Evolutionary conservation across 37 sponge, comb jelly and placozoan species (phyloP).

Genomic region (Spongilla lacustris): DNA sequence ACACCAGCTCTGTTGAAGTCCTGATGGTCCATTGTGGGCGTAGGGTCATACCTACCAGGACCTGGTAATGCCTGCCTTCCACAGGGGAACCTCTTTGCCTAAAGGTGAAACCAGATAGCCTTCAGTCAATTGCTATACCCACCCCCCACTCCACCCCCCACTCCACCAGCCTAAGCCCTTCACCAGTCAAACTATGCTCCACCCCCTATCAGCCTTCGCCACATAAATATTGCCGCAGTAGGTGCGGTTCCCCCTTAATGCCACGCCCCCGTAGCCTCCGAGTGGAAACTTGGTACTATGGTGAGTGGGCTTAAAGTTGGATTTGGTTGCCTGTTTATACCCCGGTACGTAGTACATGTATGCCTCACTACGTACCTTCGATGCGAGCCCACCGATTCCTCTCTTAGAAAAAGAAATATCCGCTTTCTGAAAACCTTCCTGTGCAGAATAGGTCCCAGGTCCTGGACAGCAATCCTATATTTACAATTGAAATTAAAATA

Average conservation of each 20-base stretch:
- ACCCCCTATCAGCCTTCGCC: too few relatives aligned
- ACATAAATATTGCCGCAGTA: too few relatives aligned
- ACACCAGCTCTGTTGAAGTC: slow-evolving; percentile 31
- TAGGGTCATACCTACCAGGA: slow-evolving; percentile 56
- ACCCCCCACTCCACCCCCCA: too few relatives aligned
- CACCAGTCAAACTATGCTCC: too few relatives aligned
- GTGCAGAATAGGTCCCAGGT: slow-evolving; percentile 62
- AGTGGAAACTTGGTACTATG: too few relatives aligned
- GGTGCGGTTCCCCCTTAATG: too few relatives aligned
- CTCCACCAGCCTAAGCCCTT: too few relatives aligned
- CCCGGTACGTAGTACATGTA: too few relatives aligned
- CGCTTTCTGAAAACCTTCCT: background rate
- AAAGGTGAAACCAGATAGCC: background rate
- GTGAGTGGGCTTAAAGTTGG: too few relatives aligned
- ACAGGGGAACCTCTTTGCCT: slow-evolving; percentile 50
- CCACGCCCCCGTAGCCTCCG: too few relatives aligned
- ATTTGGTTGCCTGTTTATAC: too few relatives aligned
- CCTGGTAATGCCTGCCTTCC: slow-evolving; percentile 5
- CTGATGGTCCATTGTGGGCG: background rate
- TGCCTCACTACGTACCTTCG: slow-evolving; percentile 50
- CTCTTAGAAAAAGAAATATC: slow-evolving; percentile 48
- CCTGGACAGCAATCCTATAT: slow-evolving; percentile 77
- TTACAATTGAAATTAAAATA: background rate
- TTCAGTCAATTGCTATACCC: too few relatives aligned
- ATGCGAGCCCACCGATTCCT: slow-evolving; percentile 83